Evolutionary conservation across 1,140 invertebrate species (phyloP).

Genomic region (Musca vetustissima): DNA sequence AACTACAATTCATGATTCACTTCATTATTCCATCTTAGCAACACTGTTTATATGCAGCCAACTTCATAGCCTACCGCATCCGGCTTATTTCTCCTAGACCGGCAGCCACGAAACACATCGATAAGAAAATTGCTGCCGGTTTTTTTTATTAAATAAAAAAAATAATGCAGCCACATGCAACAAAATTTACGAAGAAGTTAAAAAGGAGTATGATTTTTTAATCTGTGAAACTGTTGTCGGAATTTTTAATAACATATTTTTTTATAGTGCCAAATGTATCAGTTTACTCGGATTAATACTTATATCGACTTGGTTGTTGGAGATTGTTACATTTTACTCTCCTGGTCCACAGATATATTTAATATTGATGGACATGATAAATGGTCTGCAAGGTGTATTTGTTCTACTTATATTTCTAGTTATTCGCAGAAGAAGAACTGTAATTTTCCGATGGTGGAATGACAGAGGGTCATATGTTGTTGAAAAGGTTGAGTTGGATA

Average conservation of each 20-base stretch:
- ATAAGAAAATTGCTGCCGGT: no score
- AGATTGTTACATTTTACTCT: slow-evolving; percentile 52
- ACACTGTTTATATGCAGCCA: no score
- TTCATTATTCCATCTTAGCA: no score
- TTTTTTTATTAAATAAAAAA: no score
- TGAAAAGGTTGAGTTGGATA: slow-evolving; percentile 37
- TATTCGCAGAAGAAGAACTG: slow-evolving; percentile 45
- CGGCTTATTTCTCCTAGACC: no score
- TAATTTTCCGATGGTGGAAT: slow-evolving; percentile 52
- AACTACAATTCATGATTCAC: no score
- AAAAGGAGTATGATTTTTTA: slow-evolving; percentile 50
- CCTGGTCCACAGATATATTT: slow-evolving; percentile 38
- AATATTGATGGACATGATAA: slow-evolving; percentile 50
- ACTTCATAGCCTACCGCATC: no score
- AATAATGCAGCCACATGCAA: no score
- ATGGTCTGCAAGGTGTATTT: slow-evolving; percentile 50
- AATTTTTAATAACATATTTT: background rate
- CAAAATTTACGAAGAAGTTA: slow-evolving; percentile 48
- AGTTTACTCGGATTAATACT: slow-evolving; percentile 46
- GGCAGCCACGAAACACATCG: no score
- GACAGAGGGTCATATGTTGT: slow-evolving; percentile 50
- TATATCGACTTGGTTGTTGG: slow-evolving; percentile 49
- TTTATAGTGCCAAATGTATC: slow-evolving; percentile 47
- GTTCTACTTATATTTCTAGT: slow-evolving; percentile 50
- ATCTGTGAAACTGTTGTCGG: background rate